phyloP scores from a whole-genome alignment of 2,888 invertebrate species.

The Morpho helenor region DNA sequence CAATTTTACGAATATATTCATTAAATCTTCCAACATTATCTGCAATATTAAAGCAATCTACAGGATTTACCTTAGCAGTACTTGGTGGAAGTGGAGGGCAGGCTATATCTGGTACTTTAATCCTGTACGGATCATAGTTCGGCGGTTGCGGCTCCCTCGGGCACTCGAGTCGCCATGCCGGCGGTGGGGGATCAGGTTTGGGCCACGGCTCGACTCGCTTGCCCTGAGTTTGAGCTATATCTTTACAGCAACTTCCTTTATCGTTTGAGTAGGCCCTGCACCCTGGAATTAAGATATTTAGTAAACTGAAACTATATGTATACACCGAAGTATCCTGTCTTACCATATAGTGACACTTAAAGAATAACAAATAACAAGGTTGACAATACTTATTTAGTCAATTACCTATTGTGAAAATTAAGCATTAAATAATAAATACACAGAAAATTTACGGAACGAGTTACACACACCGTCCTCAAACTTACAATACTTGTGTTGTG shows the following conservation, averaged over 20 bases:
- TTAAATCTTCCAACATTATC: no score
- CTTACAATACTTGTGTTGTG: no score
- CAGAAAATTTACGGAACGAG: no score
- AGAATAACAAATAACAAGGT: no score
- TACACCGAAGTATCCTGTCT: no score
- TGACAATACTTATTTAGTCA: no score
- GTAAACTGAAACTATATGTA: not conserved
- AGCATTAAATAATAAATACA: no score
- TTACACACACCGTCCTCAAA: no score
- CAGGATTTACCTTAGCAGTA: slow-evolving; percentile 53
- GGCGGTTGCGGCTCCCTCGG: slow-evolving; percentile 51
- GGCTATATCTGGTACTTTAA: slow-evolving; percentile 58
- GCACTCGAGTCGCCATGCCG: slow-evolving; percentile 51
- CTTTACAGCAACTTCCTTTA: slow-evolving; percentile 44
- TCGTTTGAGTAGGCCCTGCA: slow-evolving; percentile 43
- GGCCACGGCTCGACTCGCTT: slow-evolving; percentile 58
- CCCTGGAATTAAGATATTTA: slow-evolving; percentile 28
- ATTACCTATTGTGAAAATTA: no score
- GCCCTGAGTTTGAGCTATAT: slow-evolving; percentile 46
- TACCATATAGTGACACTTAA: no score
- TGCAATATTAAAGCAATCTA: no score
- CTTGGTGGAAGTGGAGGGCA: slow-evolving; percentile 60
- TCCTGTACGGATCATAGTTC: slow-evolving; percentile 66
- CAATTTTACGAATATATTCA: not conserved
- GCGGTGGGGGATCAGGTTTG: slow-evolving; percentile 39